Evolutionary conservation across 2,797 vertebrate genomes (phyloP).

Genomic region (Acanthurus lineatus): DNA sequence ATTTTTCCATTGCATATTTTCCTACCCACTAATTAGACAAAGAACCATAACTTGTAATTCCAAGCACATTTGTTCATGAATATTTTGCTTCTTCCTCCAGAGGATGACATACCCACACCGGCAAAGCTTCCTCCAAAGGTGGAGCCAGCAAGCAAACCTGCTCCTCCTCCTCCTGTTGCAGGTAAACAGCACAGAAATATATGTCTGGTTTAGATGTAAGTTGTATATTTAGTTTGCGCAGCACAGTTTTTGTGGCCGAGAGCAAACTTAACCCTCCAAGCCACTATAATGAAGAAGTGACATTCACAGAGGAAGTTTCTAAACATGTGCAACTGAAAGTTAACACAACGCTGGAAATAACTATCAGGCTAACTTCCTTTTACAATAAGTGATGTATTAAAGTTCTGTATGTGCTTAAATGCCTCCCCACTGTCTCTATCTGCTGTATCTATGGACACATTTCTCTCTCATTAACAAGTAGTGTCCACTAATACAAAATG

Average conservation of each 20-base stretch:
- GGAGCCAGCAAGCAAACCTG: constrained; percentile 78
- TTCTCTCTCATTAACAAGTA: background rate
- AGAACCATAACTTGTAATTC: background rate
- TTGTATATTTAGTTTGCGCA: background rate
- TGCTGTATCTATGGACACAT: background rate
- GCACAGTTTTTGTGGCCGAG: background rate
- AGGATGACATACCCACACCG: constrained; percentile 82
- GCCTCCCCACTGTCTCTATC: background rate
- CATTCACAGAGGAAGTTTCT: constrained; percentile 59
- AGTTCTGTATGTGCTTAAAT: constrained; percentile 3
- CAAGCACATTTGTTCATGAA: constrained; percentile 10
- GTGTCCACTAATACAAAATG: background rate
- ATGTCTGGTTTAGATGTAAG: background rate
- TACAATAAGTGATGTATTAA: constrained; percentile 9
- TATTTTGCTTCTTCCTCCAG: constrained; percentile 72
- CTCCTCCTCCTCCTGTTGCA: constrained; percentile 75
- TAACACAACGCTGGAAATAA: constrained; percentile 69
- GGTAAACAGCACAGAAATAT: constrained; percentile 61
- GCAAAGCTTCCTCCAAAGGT: constrained; percentile 68
- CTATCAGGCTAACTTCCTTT: constrained; percentile 63
- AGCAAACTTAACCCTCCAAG: background rate
- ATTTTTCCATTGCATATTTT: background rate
- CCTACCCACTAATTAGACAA: background rate
- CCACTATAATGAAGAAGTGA: constrained; percentile 51
- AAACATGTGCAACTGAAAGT: constrained; percentile 58